Evolutionary conservation across 2,888 invertebrate genomes (phyloP), one percentile per base, ranked within the genome.

Genomic region (Sinohyriopsis cumingii): DNA sequence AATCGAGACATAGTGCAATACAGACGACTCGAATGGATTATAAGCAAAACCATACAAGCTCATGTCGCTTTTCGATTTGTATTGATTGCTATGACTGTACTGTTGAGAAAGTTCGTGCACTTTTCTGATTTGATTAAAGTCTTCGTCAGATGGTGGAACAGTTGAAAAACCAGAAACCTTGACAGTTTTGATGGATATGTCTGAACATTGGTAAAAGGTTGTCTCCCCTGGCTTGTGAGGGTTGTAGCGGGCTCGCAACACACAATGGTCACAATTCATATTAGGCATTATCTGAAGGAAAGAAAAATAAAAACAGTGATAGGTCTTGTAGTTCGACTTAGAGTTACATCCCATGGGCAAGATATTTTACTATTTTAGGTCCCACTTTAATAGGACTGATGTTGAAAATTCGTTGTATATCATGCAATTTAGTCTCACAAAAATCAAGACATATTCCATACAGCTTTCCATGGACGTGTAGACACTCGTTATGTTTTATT

Each of bases 201-300:
- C 84, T 1, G 82, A 65, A 63, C 84, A 84, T 62, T 84, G 84
- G 54, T 82, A 77, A 57, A 84, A 84, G 5, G 77, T 74, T 4
- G 68, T 72, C 68, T 82, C 84, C 22, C 84, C 84, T 5, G 82
- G 80, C 68, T 84, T 84, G 67, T 84, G 82, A 7, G 82, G 75
- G 22, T 78, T 73, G 55, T 84, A 84, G 1, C 82, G 69, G 45
- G 74, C 78, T 63, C 82, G 63, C 1, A 84, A 67, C 3, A 82
- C 81, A 59, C 84, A 84, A 57, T 82, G 82, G 18, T 79, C 78
- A 53, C 84, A 84, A 6, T 65, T 65, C 22, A 70, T 79, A 55
- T 77, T 69, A 15, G 84, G 82, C 12, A 81, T 59, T 59, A 71
- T 80, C 83, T 84, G 76, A 73, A 75, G 45, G 22, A 20, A 72